Conservation (phyloP, 2,888 invertebrate species). For the Erpobdella octoculata region DNA sequence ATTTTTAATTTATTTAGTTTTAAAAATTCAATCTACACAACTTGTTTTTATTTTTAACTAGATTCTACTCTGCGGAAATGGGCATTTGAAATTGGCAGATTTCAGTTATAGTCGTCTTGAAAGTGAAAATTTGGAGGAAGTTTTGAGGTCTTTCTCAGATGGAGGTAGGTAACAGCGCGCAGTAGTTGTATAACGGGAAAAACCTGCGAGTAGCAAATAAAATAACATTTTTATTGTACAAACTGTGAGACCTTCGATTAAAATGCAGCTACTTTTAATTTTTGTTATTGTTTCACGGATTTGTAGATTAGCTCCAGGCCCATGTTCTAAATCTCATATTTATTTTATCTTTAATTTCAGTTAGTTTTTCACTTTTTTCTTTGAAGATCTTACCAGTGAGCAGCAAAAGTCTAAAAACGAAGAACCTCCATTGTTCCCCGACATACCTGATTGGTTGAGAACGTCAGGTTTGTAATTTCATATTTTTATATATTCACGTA, state of each 20-base stretch:
- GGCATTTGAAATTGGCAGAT: conserved; percentile 50
- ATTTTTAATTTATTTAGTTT: neutral
- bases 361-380: too few species aligned
- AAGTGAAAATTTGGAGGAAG: conserved; percentile 49
- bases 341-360: too few species aligned
- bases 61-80: conserved; percentile 51
- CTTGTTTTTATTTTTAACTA: conserved; percentile 34
- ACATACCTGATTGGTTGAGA: neutral
- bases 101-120: conserved; percentile 51
- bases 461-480: neutral
- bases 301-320: too few species aligned
- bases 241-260: too few species aligned
- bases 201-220: too few species aligned
- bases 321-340: too few species aligned
- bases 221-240: neutral
- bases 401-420: neutral
- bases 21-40: neutral
- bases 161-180: conserved; percentile 36
- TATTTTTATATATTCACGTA: neutral
- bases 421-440: neutral
- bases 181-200: neutral
- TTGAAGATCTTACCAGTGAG: neutral
- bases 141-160: conserved; percentile 49
- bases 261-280: too few species aligned
- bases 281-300: too few species aligned